Conservation (phyloP, 2,888 invertebrate genomes). For the Catocala sponsa region DNA sequence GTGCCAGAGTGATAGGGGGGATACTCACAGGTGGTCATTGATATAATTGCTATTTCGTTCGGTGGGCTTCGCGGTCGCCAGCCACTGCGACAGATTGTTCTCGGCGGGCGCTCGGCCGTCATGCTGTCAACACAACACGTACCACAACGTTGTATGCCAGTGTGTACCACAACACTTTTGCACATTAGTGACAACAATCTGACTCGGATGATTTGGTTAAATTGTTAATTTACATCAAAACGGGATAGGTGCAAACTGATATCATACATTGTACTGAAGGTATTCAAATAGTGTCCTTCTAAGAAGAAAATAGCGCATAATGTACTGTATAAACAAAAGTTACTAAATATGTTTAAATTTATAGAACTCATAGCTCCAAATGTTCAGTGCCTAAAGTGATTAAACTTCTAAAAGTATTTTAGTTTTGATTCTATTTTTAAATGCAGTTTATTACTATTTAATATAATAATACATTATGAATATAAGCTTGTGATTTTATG, state of each 20-base stretch:
- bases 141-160: slow-evolving; percentile 61
- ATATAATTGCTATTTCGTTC: slow-evolving; percentile 34
- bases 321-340: no score
- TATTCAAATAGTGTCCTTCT: not conserved
- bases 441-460: no score
- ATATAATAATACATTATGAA: no score
- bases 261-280: not conserved
- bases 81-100: slow-evolving; percentile 59
- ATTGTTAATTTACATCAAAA: slow-evolving; percentile 18
- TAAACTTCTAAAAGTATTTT: no score
- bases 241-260: slow-evolving; percentile 5
- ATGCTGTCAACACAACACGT: slow-evolving; percentile 83
- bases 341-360: no score
- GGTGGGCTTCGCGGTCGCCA: slow-evolving; percentile 27
- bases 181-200: slow-evolving; percentile 51
- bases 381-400: no score
- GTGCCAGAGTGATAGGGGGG: not conserved
- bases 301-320: no score
- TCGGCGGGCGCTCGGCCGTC: slow-evolving; percentile 69
- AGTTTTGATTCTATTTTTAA: no score
- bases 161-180: slow-evolving; percentile 51
- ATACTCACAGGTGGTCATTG: slow-evolving; percentile 64
- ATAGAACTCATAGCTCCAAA: no score
- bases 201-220: slow-evolving; percentile 36
- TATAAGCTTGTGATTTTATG: no score